A percentile compares a stretch with the other conserved stretches of the same genome.
These are phyloP conservation scores for Pollenia griseotomentosa DNA, from an alignment of 2,888 invertebrate genomes.

Conservation along the genomic window DNA sequence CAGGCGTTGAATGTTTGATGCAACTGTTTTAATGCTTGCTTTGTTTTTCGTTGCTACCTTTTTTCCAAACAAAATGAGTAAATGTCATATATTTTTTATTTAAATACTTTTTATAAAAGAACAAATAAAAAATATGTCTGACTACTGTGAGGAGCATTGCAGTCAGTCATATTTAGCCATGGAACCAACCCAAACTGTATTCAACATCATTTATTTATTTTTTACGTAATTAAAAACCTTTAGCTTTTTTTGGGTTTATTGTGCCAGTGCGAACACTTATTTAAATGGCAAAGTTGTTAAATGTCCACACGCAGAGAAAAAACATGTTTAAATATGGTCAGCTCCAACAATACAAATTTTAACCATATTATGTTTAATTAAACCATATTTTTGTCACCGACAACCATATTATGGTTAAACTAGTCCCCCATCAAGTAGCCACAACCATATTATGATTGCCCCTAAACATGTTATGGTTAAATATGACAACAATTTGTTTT, in stretches of 20 bases:
- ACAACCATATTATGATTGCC: no score
- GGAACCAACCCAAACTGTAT: background rate
- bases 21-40: background rate
- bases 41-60: background rate
- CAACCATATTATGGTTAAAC: no score
- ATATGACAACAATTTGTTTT: no score
- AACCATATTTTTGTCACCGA: no score
- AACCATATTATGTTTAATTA: no score
- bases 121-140: background rate
- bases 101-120: conserved; percentile 24
- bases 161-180: conserved; percentile 9
- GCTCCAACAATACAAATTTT: no score
- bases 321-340: no score
- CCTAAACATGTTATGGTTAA: no score
- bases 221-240: conserved; percentile 55
- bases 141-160: conserved; percentile 27
- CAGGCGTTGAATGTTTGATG: conserved; percentile 43
- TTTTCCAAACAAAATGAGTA: conserved; percentile 22
- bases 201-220: conserved; percentile 48
- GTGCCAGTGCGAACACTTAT: background rate
- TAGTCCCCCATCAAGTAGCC: no score
- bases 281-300: conserved; percentile 25
- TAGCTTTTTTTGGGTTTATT: background rate
- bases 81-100: conserved; percentile 39
- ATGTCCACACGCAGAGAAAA: no score